Evolutionary conservation across 2,888 invertebrate genomes (phyloP), one percentile per base, ranked within the genome.

Genomic region (Dermolepida albohirtum): DNA sequence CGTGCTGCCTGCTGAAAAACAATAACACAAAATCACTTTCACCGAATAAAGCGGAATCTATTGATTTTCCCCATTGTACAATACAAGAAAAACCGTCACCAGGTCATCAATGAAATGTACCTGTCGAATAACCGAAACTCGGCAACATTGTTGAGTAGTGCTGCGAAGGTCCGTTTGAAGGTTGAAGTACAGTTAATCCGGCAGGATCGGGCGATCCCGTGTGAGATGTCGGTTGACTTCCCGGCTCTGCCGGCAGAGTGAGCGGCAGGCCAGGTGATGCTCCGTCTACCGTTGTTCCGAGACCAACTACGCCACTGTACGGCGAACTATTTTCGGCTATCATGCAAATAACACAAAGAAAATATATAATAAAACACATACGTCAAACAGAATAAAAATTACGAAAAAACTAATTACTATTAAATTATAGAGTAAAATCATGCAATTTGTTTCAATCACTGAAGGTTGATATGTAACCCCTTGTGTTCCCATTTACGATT

Each of bases 111-210:
- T 59, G 59, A 47, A 50, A 57, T 49, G 17, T 79, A 83, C 90
- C 90, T 87, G 90, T 85, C 70, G 89, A 86, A 80, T 90, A 90
- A 83, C 89, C 89, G 81, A 90, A 90, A 84, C 89, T 89, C 71
- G 90, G 90, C 76, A 90, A 85, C 87, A 89, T 88, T 75, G 89
- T 85, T 70, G 88, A 86, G 77, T 89, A 88, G 74, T 87, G 86
- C 71, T 86, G 86, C 73, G 85, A 84, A 71, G 85, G 80, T 76
- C 84, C 85, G 72, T 85, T 85, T 74, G 87, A 86, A 50, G 90
- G 87, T 79, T 90, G 89, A 72, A 90, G 84, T 71, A 90, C 87
- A 77, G 83, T 83, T 64, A 84, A 76, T 17, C 82, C 83, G 34
- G 83, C 78, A 49, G 84, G 83, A 78, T 84, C 84, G 7, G 84